Conservation (phyloP, 2,113 vertebrate genomes). For the Paracanthobrama guichenoti region DNA sequence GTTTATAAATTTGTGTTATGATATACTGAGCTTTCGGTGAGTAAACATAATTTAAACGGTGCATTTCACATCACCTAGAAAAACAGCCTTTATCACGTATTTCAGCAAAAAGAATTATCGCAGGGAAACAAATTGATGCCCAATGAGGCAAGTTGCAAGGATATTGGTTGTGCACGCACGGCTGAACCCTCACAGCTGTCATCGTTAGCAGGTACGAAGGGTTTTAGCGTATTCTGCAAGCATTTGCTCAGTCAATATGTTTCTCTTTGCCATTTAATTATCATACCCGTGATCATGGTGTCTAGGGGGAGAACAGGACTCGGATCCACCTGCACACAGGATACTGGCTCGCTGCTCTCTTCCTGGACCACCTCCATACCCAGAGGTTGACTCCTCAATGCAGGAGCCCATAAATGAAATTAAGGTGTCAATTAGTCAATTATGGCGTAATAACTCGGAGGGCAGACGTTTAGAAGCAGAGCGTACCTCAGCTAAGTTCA, state of each 20-base stretch:
- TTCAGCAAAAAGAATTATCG: slow-evolving; percentile 39
- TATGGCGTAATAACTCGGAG: slow-evolving; percentile 81
- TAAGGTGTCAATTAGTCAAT: slow-evolving; percentile 87
- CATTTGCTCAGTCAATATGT: slow-evolving; percentile 74
- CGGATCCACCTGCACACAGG: slow-evolving; percentile 57
- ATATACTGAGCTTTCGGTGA: background rate
- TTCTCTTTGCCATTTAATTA: slow-evolving; percentile 75
- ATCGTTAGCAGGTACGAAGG: slow-evolving; percentile 72
- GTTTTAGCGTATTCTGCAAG: slow-evolving; percentile 72
- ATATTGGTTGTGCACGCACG: slow-evolving; percentile 65
- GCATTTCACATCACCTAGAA: slow-evolving; percentile 23
- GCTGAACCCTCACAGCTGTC: slow-evolving; percentile 68
- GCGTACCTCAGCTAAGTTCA: slow-evolving; percentile 80
- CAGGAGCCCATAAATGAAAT: slow-evolving; percentile 85
- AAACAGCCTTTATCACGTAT: slow-evolving; percentile 45
- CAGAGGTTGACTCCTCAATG: slow-evolving; percentile 79
- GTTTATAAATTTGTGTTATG: slow-evolving; percentile 4
- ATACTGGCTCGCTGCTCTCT: slow-evolving; percentile 70
- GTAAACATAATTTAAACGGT: slow-evolving; percentile 9
- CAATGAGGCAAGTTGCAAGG: slow-evolving; percentile 65
- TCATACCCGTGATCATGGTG: slow-evolving; percentile 70
- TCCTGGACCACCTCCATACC: slow-evolving; percentile 75
- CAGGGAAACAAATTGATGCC: slow-evolving; percentile 64
- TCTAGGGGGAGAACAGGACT: slow-evolving; percentile 56
- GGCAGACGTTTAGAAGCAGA: slow-evolving; percentile 81